Evolutionary conservation across 2,797 vertebrate species (phyloP), one percentile per base, ranked within the genome.

Genomic region (Hapalemur alaotrensis): DNA sequence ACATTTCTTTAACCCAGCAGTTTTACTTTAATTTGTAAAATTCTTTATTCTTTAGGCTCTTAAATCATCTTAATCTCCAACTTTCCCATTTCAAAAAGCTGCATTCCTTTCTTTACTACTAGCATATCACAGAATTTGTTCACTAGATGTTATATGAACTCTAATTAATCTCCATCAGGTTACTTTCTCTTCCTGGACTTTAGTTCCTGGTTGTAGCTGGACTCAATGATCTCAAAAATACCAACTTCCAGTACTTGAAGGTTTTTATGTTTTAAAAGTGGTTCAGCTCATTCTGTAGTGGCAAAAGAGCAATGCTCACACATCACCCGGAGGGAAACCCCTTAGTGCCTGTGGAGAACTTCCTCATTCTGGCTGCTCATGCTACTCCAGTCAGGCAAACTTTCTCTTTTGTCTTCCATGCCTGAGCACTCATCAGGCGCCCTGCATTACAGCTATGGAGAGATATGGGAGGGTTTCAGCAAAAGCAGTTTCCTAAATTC

Each of bases 1-100:
- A 69, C 13, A 92, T 70, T 87, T 93, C 35, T 93, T 61, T 11
- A 85, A 73, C 52, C 86, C 2, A 69, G 4, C 89, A 18, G 76
- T 87, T 95, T 89, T 91, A 28, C 63, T 94, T 87, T 84, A 92
- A 82, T 11, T 84, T 79, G 5, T 80, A 79, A 94, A 95, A 82
- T 65, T 76, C 35, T 92, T 82, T 75, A 76, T 52, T 89, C 13
- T 87, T 92, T 83, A 67, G 28, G 65, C 20, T 63, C 35, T 35
- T 67, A 89, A 59, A 79, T 38, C 48, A 92, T 72, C 59, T 97
- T 95, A 63, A 72, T 57, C 46, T 79, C 76, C 13, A 90, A 88
- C 1, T 7, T 95, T 91, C n/a, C 41, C 57, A 76, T 83, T 91
- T 91, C 32, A 85, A 93, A 96, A 95, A 94, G 15, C 20, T 86